These are phyloP conservation scores for Urocolius indicus DNA, from an alignment of 2,113 vertebrate species.

Conservation along the genomic window DNA sequence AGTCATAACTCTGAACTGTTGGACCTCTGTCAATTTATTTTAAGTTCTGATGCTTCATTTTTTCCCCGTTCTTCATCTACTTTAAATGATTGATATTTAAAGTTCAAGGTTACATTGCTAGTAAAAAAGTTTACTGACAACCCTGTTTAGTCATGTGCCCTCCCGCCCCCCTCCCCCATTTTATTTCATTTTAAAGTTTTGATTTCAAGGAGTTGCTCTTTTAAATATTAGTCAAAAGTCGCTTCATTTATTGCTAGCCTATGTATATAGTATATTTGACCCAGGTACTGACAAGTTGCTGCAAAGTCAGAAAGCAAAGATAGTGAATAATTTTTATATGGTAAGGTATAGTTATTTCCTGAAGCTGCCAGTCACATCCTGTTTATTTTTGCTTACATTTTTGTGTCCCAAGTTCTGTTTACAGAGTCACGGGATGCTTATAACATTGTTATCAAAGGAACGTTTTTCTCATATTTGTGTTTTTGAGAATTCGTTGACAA, in stretches of 20 bases:
- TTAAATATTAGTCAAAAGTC: neutral
- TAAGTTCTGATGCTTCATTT: neutral
- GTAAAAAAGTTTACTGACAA: neutral
- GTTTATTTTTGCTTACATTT: neutral
- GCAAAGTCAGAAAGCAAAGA: neutral
- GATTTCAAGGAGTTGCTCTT: neutral
- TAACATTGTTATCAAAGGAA: neutral
- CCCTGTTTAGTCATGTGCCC: neutral
- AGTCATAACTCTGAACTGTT: neutral
- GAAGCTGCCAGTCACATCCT: neutral
- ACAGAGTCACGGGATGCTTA: neutral
- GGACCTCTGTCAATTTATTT: neutral
- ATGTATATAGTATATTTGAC: neutral
- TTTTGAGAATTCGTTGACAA: neutral
- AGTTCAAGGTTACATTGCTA: neutral
- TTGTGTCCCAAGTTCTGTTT: neutral
- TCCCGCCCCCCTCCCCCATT: accelerated
- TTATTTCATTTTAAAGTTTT: neutral
- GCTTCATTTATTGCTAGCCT: neutral
- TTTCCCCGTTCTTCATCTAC: neutral
- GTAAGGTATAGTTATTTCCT: neutral
- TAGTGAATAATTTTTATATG: neutral
- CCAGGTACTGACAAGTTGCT: neutral
- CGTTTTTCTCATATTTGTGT: neutral
- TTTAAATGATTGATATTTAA: neutral